Evolutionary conservation across 2,888 invertebrate genomes (phyloP), one percentile per base, ranked within the genome.

Genomic region (Zonitis immaculata): DNA sequence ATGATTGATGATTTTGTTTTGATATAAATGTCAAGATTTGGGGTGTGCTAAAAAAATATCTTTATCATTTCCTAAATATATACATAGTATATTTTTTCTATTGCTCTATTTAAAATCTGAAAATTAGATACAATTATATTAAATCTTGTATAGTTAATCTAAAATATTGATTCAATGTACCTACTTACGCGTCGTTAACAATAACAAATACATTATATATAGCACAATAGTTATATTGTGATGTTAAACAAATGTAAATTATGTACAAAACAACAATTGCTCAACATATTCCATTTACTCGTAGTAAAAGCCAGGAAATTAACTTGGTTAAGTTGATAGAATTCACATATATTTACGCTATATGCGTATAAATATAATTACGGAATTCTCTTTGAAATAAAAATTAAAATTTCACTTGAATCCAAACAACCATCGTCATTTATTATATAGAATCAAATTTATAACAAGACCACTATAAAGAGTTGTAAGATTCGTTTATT

Each of bases 231-330:
- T 49, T 52, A n/a, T n/a, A 56, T 56, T 56, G 56, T 52, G 49
- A 56, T 56, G 56, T 47, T 56, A 56, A 56, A 56, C 52, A 49
- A 49, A 52, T 52, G 52, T 52, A 49, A 56, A 56, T 56, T 56
- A 49, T 49, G 49, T 49, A 47, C 43, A 44, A 20, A 39, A 39
- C n/a, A 56, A 45, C 32, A 51, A 44, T 44, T 54, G 51, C 44
- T 39, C 20, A 39, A n/a, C 18, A 51, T 48, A 54, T 54, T 54
- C 48, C 44, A 28, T 18, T 6, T 12, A 35, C 18, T 6, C 6
- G n/a, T n/a, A 42, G 30, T 45, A 43, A 50, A 47, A 30, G 32
- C 11, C 47, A 48, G 52, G 48, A 52, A 52, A 48, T 52, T 52
- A 46, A 20, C 44, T 20, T n/a, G 7, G 26, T 12, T 47, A 14